Evolutionary conservation across 1,140 invertebrate genomes (phyloP).

Genomic region (Acyrthosiphon pisum): DNA sequence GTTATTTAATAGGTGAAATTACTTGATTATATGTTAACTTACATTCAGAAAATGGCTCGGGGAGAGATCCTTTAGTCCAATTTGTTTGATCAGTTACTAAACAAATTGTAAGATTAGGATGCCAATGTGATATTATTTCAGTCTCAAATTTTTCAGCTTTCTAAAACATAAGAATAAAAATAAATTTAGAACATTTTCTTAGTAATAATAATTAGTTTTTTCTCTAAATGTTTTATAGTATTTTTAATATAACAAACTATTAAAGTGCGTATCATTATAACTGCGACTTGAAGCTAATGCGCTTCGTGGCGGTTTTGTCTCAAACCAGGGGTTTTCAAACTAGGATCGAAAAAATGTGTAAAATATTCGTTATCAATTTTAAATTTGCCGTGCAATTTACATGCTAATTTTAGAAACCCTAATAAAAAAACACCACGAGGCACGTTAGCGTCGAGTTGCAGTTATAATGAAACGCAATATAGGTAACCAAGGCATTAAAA

Average conservation of each 20-base stretch:
- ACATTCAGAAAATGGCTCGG: slow-evolving; percentile 91
- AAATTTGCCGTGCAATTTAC: too few species aligned
- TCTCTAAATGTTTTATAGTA: background rate
- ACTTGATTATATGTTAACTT: slow-evolving; percentile 60
- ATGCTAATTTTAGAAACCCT: too few species aligned
- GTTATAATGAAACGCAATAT: too few species aligned
- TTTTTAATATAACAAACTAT: background rate
- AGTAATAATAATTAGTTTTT: background rate
- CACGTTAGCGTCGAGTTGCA: too few species aligned
- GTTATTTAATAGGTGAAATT: background rate
- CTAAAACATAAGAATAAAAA: slow-evolving; percentile 62
- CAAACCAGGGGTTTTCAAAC: too few species aligned
- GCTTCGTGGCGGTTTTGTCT: too few species aligned
- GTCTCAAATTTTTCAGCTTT: slow-evolving; percentile 83
- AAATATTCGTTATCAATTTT: too few species aligned
- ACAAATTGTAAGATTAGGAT: slow-evolving; percentile 97
- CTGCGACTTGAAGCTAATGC: too few species aligned
- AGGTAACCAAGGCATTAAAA: too few species aligned
- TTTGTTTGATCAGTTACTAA: slow-evolving; percentile 92
- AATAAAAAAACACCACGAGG: too few species aligned
- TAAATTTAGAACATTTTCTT: background rate
- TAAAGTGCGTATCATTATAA: too few species aligned
- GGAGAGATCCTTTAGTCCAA: slow-evolving; percentile 89
- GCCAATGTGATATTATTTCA: slow-evolving; percentile 97
- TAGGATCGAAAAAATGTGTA: too few species aligned